These are phyloP conservation scores for Leptinotarsa haldemani DNA, from an alignment of 2,888 invertebrate species.

Conservation along the genomic window DNA sequence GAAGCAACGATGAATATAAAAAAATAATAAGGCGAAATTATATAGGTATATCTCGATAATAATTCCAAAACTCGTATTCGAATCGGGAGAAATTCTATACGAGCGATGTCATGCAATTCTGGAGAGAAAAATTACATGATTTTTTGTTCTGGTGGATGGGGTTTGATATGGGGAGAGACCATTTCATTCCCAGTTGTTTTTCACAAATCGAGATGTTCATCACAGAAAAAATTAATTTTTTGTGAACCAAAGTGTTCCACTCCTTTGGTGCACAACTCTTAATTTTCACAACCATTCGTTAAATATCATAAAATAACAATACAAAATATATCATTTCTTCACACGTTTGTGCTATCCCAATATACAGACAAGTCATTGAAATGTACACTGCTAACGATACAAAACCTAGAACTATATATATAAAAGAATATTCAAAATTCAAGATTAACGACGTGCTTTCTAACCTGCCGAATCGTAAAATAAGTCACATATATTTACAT, in stretches of 20 bases:
- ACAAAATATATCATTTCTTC: constrained; percentile 58
- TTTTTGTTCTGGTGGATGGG: constrained; percentile 32
- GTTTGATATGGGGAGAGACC: constrained; percentile 49
- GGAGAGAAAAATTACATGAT: constrained; percentile 53
- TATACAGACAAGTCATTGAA: constrained; percentile 62
- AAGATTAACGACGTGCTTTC: constrained; percentile 22
- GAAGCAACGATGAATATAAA: constrained; percentile 56
- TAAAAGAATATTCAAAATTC: constrained; percentile 19
- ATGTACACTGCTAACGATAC: constrained; percentile 47
- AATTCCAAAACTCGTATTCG: constrained; percentile 30
- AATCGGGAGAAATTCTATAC: constrained; percentile 45
- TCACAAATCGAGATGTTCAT: constrained; percentile 47
- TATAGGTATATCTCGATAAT: constrained; percentile 44
- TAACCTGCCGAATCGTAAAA: constrained; percentile 27
- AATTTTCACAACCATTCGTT: constrained; percentile 59
- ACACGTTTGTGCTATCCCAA: constrained; percentile 61
- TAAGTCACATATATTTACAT: constrained; percentile 50
- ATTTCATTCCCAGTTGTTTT: constrained; percentile 27
- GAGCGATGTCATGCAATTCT: constrained; percentile 42
- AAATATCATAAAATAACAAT: constrained; percentile 60
- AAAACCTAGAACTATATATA: constrained; percentile 38
- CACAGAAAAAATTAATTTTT: constrained; percentile 55
- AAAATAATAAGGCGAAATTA: constrained; percentile 49
- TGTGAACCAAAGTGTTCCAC: constrained; percentile 58
- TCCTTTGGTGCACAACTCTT: constrained; percentile 52